phyloP scores from a whole-genome alignment of 2,113 vertebrate species.

The Antechinus flavipes region DNA sequence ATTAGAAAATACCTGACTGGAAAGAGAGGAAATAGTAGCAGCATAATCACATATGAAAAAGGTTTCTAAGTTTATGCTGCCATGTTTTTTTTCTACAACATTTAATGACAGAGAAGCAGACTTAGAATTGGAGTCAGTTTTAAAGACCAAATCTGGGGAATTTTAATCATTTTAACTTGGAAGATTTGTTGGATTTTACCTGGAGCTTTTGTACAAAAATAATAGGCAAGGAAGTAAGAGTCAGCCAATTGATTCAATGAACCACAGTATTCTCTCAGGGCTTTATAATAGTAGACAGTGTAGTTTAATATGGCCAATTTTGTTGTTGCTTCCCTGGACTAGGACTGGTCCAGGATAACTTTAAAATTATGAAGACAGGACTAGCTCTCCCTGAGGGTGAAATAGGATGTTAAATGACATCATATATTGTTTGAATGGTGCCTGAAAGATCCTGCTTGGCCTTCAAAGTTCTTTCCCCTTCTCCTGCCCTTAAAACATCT shows the following conservation, averaged over 20 bases:
- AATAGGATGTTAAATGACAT: not conserved
- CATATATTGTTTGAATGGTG: not conserved
- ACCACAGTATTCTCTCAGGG: not conserved
- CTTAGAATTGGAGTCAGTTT: not conserved
- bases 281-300: not conserved
- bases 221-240: not conserved
- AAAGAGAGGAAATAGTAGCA: slow-evolving; percentile 31
- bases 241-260: not conserved
- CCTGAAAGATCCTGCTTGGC: not conserved
- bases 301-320: not conserved
- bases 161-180: not conserved
- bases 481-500: not conserved
- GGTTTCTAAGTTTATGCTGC: not conserved
- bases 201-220: not conserved
- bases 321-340: not conserved
- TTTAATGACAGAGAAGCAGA: not conserved
- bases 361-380: not conserved
- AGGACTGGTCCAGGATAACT: too few species aligned
- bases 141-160: not conserved
- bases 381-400: not conserved
- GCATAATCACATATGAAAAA: not conserved
- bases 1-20: slow-evolving; percentile 77
- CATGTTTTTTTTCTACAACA: not conserved
- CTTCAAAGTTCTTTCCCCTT: not conserved
- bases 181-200: not conserved